These are phyloP conservation scores for Anodontia alba DNA, from an alignment of 2,888 invertebrate genomes.

Conservation along the genomic window DNA sequence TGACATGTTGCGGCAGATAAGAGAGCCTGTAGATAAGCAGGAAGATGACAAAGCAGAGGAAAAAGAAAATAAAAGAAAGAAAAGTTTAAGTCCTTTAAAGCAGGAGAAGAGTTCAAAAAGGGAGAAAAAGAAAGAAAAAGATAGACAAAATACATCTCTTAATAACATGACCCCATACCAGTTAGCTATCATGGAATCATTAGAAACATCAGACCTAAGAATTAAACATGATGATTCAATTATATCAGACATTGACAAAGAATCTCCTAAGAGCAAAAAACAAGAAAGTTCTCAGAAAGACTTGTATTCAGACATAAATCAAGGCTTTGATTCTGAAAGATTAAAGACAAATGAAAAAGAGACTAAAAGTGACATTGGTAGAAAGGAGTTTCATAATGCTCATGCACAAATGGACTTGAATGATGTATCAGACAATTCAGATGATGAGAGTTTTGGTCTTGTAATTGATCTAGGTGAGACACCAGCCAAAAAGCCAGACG, in stretches of 20 bases:
- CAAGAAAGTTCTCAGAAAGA: background rate
- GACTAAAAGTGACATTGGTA: background rate
- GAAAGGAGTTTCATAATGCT: too few species aligned
- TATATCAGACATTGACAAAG: slow-evolving; percentile 25
- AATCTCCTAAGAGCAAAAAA: background rate
- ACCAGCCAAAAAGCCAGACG: background rate
- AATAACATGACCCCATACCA: slow-evolving; percentile 34
- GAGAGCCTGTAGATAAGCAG: background rate
- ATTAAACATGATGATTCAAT: slow-evolving; percentile 42
- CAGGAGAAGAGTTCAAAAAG: background rate
- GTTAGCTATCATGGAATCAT: slow-evolving; percentile 49
- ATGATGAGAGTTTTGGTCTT: slow-evolving; percentile 41
- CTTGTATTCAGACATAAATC: background rate
- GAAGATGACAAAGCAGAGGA: background rate
- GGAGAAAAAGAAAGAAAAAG: slow-evolving; percentile 23
- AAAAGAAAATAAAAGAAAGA: background rate
- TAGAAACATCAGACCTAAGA: slow-evolving; percentile 50
- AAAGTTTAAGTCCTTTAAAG: background rate
- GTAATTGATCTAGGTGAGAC: slow-evolving; percentile 45
- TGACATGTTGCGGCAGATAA: background rate
- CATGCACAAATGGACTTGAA: background rate
- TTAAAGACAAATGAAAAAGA: background rate
- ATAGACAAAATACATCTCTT: slow-evolving; percentile 21
- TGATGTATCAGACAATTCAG: background rate
- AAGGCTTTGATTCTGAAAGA: background rate